These are phyloP conservation scores for Strix occidentalis DNA, from an alignment of 2,797 vertebrate genomes.

Conservation along the genomic window DNA sequence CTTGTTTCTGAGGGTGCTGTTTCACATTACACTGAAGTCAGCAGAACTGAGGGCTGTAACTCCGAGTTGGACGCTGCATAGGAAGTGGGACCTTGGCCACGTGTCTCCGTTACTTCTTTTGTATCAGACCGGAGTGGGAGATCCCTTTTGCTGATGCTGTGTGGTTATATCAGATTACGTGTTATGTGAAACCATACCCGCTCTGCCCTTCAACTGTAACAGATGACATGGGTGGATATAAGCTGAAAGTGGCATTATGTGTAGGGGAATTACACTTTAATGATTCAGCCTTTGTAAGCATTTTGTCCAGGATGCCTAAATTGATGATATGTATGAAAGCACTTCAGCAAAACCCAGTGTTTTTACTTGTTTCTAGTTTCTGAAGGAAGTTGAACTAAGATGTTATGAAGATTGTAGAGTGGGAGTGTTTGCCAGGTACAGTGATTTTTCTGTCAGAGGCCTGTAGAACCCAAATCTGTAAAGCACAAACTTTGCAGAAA, in stretches of 20 bases:
- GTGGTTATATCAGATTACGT: neutral
- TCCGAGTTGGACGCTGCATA: neutral
- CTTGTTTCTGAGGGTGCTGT: neutral
- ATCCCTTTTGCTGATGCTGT: constrained; percentile 1
- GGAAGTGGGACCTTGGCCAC: neutral
- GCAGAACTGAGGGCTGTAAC: neutral
- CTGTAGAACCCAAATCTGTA: neutral
- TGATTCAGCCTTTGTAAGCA: neutral
- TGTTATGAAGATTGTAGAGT: neutral
- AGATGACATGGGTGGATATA: neutral
- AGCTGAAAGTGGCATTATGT: neutral
- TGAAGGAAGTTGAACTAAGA: neutral
- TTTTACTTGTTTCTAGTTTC: neutral
- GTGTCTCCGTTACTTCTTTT: neutral
- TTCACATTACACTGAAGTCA: neutral
- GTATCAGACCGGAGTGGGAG: neutral
- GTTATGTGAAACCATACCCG: neutral
- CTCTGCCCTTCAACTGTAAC: constrained; percentile 6
- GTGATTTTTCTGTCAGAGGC: neutral
- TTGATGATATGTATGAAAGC: neutral
- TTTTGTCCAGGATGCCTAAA: neutral
- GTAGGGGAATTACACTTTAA: neutral
- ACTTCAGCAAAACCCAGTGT: neutral
- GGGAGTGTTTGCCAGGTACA: neutral
- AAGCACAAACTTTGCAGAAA: neutral